phyloP scores from a whole-genome alignment of 2,113 vertebrate species.

The Pollachius pollachius region DNA sequence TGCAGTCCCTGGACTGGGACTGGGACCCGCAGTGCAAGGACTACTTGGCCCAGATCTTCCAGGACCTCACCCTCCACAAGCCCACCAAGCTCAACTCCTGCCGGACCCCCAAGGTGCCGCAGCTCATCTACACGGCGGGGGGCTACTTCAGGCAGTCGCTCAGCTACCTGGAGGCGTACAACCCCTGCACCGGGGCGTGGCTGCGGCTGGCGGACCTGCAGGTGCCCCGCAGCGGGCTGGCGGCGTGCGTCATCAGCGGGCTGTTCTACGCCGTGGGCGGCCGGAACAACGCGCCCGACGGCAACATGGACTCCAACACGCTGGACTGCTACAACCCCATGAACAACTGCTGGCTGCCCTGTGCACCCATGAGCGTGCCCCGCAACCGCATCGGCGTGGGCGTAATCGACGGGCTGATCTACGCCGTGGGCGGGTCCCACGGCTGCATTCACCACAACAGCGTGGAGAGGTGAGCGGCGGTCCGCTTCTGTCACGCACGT shows the following conservation, averaged over 20 bases:
- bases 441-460: conserved; percentile 91
- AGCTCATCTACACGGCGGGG: conserved; percentile 88
- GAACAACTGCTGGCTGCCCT: conserved; percentile 90
- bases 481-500: no score
- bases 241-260: conserved; percentile 87
- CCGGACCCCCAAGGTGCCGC: conserved; percentile 84
- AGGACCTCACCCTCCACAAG: conserved; percentile 90
- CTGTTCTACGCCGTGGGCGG: conserved; percentile 90
- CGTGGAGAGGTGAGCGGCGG: conserved; percentile 81
- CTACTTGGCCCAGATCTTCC: conserved; percentile 89
- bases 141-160: conserved; percentile 89
- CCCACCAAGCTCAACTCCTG: conserved; percentile 78
- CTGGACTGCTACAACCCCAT: conserved; percentile 94
- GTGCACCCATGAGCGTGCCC: conserved; percentile 87
- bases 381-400: conserved; percentile 90
- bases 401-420: conserved; percentile 90
- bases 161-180: conserved; percentile 85
- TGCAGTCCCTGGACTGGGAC: conserved; percentile 84
- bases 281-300: conserved; percentile 87
- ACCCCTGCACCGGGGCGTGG: conserved; percentile 80
- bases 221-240: conserved; percentile 86
- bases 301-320: conserved; percentile 88
- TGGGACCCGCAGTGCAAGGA: conserved; percentile 88
- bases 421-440: conserved; percentile 89
- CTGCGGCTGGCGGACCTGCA: conserved; percentile 83